Evolutionary conservation across 2,797 vertebrate genomes (phyloP), one percentile per base, ranked within the genome.

Genomic region (Sebastes paucispinis): DNA sequence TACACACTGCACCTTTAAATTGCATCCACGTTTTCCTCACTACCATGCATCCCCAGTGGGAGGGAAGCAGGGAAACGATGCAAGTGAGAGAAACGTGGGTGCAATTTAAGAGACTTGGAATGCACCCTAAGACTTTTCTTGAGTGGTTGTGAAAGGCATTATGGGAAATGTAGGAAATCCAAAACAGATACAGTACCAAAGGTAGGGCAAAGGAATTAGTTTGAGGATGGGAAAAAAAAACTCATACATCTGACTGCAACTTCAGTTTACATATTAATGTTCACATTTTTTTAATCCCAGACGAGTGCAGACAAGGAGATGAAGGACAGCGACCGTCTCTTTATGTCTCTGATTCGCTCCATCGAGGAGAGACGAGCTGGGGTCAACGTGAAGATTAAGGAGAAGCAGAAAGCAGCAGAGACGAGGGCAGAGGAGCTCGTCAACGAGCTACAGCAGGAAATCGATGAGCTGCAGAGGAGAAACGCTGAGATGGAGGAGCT

Each of bases 401-500:
- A 79, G 60, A 88, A 87, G 88, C 91, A 87, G 89, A 69, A 20
- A 13, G 80, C 70, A 1, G 79, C 80, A 0, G 92, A 92, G 79
- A 68, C 18, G 31, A 90, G 84, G 62, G 87, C 93, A 0, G 84
- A 91, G 60, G 82, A 84, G 66, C 73, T 94, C 24, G n/a, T 83
- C 9, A 1, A 5, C 0, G 85, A 92, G 65, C 89, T 95, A 82
- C 84, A 88, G 69, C 76, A 72, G 78, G 94, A 95, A 25, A 84
- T 92, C 43, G 1, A 12, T 0, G 92, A 92, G 47, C 91, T 95
- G 34, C 77, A 84, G 86, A 81, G 77, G 76, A 93, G 88, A 14
- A 88, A 32, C 66, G 1, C 65, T 0, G 91, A 93, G 87, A 75
- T 95, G 84, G 73, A 90, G 80, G 72, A 88, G 86, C 86, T 95